Base-by-base conservation (phyloP, 2,888 invertebrate species). In the Ceriagrion tenellum region DNA sequence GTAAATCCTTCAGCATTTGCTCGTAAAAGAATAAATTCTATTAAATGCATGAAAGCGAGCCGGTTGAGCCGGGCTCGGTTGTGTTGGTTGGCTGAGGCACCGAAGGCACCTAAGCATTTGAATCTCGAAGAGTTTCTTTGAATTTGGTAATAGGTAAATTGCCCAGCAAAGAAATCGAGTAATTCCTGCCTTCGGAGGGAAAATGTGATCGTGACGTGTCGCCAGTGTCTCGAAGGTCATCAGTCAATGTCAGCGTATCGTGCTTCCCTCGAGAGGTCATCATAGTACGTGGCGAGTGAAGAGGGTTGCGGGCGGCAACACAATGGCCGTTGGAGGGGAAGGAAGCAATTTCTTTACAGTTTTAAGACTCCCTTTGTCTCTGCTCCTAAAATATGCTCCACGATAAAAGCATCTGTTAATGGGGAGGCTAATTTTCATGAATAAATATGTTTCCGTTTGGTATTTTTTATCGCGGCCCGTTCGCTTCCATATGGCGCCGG, bases 211-310 rank as follows among this genome's bases (percentile, higher is more conserved):
- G 18, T 35, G 16, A 35, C 81, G 81, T 13, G 35, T 69, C n/a
- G n/a, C 69, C 69, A 12, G 88, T 20, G 3, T 20, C 40, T 13
- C 69, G 40, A 93, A 69, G 93, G 93, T 69, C 93, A 93, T 93
- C 69, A 93, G 69, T 93, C 93, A 93, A 93, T 93, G 93, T 93
- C 93, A 93, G 35, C 69, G 69, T 81, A 81, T 35, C 35, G 81
- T 69, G 26, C 26, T 26, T 3, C 35, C 3, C 30, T n/a, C 81
- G 81, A 81, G 81, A 81, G 81, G 81, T 81, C 81, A 81, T 30
- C 81, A 16, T 30, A 16, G 81, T n/a, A n/a, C n/a, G n/a, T n/a
- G n/a, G n/a, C n/a, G n/a, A n/a, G n/a, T 18, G 0, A 13, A 2
- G 18, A 20, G 12, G n/a, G n/a, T 47, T n/a, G 81, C 81, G 81